Base-by-base conservation (phyloP, 2,113 vertebrate genomes). In the Macquaria australasica region DNA sequence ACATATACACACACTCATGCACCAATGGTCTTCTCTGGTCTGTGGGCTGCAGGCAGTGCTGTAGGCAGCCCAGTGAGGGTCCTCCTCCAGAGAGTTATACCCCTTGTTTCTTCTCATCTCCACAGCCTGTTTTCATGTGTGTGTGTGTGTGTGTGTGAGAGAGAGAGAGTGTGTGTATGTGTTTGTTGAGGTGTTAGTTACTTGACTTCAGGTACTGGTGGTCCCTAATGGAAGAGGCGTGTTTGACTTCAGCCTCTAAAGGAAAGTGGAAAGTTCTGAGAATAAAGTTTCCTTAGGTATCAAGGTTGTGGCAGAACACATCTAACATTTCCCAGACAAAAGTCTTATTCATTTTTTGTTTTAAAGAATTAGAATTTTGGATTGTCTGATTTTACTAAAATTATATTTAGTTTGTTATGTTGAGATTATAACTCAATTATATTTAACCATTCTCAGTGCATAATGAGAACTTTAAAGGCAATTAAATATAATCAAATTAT, bases 11-110 rank as follows among this genome's bases (percentile, higher is more conserved):
- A 64, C 43, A 15, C 37, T 23, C 66, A n/a, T 55, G 70, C 81
- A 59, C 25, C 28, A 34, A 3, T 34, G 34, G 34, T 34, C 34
- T 34, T 34, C 34, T 76, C 64, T 84, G 86, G 87, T 56, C 34
- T 72, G 77, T 85, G 77, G 84, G 94, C 93, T 93, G 86, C 88
- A 80, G 94, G 94, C 93, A 48, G 77, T 88, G 91, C 93, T 92
- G 70, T 21, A 82, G 94, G 93, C 93, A 72, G 81, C 85, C 87
- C 88, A 68, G 74, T 34, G 87, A 89, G 92, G 84, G 55, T 73
- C 73, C 81, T 84, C 75, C 87, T 90, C 89, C 5, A 39, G 90
- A 89, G 92, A 70, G 55, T 39, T 79, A 60, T 60, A 87, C 84
- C 85, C 87, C 64, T 71, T 62, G 77, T 71, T 90, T 85, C 86